Evolutionary conservation across 2,888 invertebrate species (phyloP), one percentile per base, ranked within the genome.

Genomic region (Tricholauxania praeusta): DNA sequence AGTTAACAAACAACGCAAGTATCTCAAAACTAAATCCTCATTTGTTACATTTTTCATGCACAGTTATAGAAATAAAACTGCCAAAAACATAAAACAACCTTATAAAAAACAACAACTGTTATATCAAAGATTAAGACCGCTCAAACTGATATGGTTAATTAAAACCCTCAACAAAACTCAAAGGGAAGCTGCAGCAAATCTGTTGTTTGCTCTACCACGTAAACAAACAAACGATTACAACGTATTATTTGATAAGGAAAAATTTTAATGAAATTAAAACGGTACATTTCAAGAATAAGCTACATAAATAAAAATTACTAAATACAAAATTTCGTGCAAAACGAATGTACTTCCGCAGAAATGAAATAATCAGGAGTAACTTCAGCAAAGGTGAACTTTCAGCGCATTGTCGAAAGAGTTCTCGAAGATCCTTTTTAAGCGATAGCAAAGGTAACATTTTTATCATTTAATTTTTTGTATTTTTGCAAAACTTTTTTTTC

Each of bases 161-260:
- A 62, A 70, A 70, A n/a, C 47, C 62, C 53, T 10, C 28, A 4
- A 39, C 28, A 28, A 28, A 49, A 39, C 17, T 15, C 39, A 52
- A 32, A 17, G 55, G 55, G 64, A 60, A 64, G 63, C 52, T 14
- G 22, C 60, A 47, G 47, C 57, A 47, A 19, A 49, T n/a, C 53
- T 53, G 47, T 53, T 32, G 17, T 51, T 70, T 62, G 51, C 39
- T 32, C 28, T 51, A 17, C 52, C 52, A 47, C 75, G 53, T 71
- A 76, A 81, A 74, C 75, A 78, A 78, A 77, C 76, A 77, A 80
- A 81, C 55, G 62, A 69, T 69, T 55, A 63, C 74, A 71, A 76
- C 82, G 78, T 78, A 28, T 78, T 80, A 80, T 82, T 81, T 79
- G 80, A 83, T 84, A 77, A 39, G 39, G 39, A 39, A 39, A 39